phyloP scores from a whole-genome alignment of 2,797 vertebrate species.

The Eupleurogrammus muticus region DNA sequence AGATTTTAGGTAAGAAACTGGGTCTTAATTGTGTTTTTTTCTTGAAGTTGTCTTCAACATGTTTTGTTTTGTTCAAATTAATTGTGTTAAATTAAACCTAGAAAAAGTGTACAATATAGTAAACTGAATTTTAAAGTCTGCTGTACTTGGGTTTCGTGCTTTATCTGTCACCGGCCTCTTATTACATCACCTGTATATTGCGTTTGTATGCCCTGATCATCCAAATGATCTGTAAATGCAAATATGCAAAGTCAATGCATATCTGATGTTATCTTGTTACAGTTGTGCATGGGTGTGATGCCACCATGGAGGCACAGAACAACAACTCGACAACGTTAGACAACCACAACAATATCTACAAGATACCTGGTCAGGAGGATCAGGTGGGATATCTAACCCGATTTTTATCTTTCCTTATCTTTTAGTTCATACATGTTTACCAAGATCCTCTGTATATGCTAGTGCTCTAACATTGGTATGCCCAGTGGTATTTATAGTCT shows the following conservation, averaged over 20 bases:
- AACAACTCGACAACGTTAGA: slow-evolving; percentile 86
- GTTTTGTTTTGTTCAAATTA: no score
- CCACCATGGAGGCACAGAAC: slow-evolving; percentile 90
- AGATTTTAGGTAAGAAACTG: no score
- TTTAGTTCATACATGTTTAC: no score
- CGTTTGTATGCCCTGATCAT: neutral
- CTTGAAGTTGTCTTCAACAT: no score
- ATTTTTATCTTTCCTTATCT: no score
- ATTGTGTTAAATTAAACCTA: no score
- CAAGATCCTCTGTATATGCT: no score
- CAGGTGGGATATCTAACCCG: slow-evolving; percentile 42
- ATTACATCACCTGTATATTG: neutral
- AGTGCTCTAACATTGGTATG: no score
- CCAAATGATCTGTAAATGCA: neutral
- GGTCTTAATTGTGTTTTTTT: no score
- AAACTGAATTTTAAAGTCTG: neutral
- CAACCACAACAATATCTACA: slow-evolving; percentile 87
- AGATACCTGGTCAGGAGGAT: slow-evolving; percentile 75
- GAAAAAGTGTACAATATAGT: no score
- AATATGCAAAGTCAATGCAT: neutral
- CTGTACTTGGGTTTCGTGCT: neutral
- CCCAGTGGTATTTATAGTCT: no score
- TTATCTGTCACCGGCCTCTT: neutral
- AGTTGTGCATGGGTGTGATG: slow-evolving; percentile 70
- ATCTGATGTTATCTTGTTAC: slow-evolving; percentile 8